Conservation (phyloP, 2,797 vertebrate species). For the Echeneis naucrates region DNA sequence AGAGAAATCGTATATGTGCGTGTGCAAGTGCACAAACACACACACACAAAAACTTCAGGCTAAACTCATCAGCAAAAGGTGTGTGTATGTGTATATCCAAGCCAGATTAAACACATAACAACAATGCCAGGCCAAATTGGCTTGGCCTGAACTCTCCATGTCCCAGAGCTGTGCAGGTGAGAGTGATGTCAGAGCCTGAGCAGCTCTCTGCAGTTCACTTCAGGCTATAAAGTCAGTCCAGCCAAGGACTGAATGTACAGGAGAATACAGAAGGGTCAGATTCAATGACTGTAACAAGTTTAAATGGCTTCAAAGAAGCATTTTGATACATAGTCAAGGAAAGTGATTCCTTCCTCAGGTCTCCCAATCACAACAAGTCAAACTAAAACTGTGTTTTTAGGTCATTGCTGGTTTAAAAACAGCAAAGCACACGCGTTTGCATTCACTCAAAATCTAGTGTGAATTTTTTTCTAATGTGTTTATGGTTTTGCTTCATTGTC, state of each 20-base stretch:
- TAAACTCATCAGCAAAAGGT: constrained; percentile 1
- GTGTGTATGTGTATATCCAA: neutral
- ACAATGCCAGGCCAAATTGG: constrained; percentile 23
- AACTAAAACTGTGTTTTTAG: neutral
- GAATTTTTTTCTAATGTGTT: neutral
- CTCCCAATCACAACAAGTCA: neutral
- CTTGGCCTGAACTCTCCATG: constrained; percentile 21
- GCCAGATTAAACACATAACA: constrained; percentile 30
- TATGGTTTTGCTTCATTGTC: constrained; percentile 16
- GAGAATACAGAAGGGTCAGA: neutral
- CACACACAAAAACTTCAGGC: constrained; percentile 7
- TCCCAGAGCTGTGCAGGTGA: constrained; percentile 37
- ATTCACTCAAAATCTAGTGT: neutral
- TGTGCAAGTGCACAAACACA: neutral
- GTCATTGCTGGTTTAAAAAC: neutral
- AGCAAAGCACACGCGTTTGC: neutral
- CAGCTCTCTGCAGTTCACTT: neutral
- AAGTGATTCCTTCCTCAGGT: neutral
- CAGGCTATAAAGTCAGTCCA: neutral
- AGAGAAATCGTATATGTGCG: constrained; percentile 23
- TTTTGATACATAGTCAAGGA: neutral
- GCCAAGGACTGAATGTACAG: neutral
- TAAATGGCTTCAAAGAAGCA: neutral
- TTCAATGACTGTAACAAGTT: neutral
- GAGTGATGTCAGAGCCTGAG: constrained; percentile 29